Percentiles rank a stretch among this genome's conserved stretches.
These are phyloP conservation scores for Cettia cetti DNA, from an alignment of 2,113 vertebrate species.

Conservation along the genomic window DNA sequence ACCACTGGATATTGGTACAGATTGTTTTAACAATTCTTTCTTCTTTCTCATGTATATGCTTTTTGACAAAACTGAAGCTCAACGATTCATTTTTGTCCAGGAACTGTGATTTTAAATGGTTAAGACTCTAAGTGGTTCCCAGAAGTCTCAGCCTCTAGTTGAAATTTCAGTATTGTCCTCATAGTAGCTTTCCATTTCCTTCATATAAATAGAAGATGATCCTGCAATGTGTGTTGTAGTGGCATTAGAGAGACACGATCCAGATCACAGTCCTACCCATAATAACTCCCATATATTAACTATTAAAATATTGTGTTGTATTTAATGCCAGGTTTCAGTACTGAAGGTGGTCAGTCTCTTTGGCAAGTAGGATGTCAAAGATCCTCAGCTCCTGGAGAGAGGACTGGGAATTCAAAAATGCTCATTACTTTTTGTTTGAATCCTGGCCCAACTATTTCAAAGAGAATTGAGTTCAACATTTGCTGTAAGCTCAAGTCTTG, in stretches of 20 bases:
- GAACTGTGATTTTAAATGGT: background rate
- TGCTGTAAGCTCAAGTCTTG: background rate
- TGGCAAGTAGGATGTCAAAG: background rate
- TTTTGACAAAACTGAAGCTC: background rate
- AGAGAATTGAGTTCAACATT: background rate
- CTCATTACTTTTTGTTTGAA: background rate
- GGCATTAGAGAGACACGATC: background rate
- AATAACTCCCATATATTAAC: background rate
- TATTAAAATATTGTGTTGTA: background rate
- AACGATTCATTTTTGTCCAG: background rate
- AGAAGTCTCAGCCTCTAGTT: background rate
- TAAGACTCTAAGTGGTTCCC: background rate
- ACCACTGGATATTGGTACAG: background rate
- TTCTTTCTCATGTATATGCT: background rate
- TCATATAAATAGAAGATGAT: background rate
- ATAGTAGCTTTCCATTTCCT: background rate
- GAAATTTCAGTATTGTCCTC: background rate
- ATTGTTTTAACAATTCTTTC: background rate
- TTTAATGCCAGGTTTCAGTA: background rate
- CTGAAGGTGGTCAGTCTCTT: background rate
- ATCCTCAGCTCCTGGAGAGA: background rate
- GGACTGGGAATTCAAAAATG: background rate
- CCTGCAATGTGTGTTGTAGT: background rate
- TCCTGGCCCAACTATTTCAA: background rate
- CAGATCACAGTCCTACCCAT: background rate